Percentiles rank a stretch among this genome's conserved stretches.
phyloP scores from a whole-genome alignment of 2,113 vertebrate species.

The Phrynocephalus versicolor region DNA sequence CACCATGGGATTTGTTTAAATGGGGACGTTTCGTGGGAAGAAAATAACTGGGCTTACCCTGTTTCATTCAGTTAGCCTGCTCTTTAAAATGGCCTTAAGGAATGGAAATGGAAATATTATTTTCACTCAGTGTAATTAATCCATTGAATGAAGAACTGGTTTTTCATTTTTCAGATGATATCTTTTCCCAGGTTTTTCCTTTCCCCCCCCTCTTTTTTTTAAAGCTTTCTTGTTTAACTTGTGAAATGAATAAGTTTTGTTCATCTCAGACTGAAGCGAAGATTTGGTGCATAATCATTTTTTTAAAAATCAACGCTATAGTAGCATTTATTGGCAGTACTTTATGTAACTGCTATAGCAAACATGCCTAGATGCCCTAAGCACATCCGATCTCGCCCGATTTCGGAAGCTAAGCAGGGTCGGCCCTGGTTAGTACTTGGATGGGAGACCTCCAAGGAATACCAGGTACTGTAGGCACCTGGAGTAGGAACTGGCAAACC shows the following conservation, averaged over 20 bases:
- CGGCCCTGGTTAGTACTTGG: too few species aligned
- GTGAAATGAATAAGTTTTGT: not conserved
- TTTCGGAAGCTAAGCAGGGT: too few species aligned
- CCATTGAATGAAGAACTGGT: not conserved
- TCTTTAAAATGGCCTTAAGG: not conserved
- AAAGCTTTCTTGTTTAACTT: not conserved
- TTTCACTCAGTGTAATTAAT: not conserved
- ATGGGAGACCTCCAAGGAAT: too few species aligned
- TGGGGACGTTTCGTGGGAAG: not conserved
- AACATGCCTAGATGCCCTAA: too few species aligned
- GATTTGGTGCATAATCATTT: not conserved
- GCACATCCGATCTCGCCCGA: too few species aligned
- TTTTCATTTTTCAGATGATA: not conserved
- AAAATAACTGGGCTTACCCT: not conserved
- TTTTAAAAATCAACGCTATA: not conserved
- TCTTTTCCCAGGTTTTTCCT: not conserved
- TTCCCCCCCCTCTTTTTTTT: not conserved
- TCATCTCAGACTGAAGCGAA: not conserved
- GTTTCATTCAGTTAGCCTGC: not conserved
- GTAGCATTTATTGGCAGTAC: not conserved
- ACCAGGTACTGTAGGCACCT: too few species aligned
- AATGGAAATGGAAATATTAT: slow-evolving; percentile 6
- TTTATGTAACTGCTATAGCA: not conserved
- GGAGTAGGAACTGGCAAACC: too few species aligned
- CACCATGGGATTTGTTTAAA: not conserved